Evolutionary conservation across 2,113 vertebrate genomes (phyloP), one percentile per base, ranked within the genome.

Genomic region (Choloepus hoffmanni): DNA sequence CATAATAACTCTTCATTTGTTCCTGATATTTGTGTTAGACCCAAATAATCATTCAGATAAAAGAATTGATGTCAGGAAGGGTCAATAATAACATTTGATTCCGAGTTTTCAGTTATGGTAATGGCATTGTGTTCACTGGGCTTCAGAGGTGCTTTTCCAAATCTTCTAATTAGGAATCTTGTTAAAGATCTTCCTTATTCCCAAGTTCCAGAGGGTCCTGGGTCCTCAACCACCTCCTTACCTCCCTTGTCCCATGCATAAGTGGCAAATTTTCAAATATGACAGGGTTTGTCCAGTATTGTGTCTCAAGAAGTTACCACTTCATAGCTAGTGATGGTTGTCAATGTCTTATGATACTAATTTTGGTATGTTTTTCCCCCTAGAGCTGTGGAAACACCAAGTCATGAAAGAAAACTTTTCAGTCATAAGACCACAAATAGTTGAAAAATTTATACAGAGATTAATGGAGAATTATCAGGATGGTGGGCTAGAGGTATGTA

Each of bases 371-470:
- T 78, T 95, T 85, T 77, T 50, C 43, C 68, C 58, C 1, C 1
- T 86, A 99, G 98, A 99, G 30, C 98, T 99, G 89, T 99, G 98
- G 98, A 99, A 98, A 96, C 97, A 97, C 58, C 90, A 84, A 63
- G 84, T 95, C 76, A 98, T 98, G 96, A 98, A 98, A 97, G 97
- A 99, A 98, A 98, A 97, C 79, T 86, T 99, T 93, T 98, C 98
- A 53, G 91, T 96, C 53, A 77, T 97, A 90, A 96, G 97, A 74
- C 97, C 98, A 19, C 98, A 98, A 97, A 98, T 98, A 90, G 98
- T 97, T 90, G 98, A 99, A 96, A 98, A 96, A 0, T 98, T 99
- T 98, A 90, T 98, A 74, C 98, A 98, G 92, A 98, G 89, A 90
- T 94, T 99, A 95, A 98, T 98, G 98, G 98, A 98, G 89, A 97